Evolutionary conservation across 35 echinoderm and acorn worm species (phyloP).

Genomic region (Heliocidaris tuberculata): DNA sequence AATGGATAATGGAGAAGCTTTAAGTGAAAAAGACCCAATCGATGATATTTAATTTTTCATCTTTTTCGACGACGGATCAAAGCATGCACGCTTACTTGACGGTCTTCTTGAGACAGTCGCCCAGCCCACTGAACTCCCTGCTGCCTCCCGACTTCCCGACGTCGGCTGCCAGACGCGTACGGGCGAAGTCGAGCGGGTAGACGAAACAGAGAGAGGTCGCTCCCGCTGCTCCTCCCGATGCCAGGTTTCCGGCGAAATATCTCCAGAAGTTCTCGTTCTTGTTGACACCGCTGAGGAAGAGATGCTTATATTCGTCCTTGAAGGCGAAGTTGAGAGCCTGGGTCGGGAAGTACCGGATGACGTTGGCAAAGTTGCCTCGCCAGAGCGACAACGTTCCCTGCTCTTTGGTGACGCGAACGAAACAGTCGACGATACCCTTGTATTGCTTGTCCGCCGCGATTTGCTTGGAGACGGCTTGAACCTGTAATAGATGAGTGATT

Average conservation of each 20-base stretch:
- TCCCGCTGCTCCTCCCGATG: constrained; percentile 76
- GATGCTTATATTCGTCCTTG: constrained; percentile 87
- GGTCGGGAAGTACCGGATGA: constrained; percentile 85
- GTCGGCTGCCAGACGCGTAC: constrained; percentile 68
- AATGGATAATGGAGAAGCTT: too few relatives aligned
- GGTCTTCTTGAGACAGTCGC: constrained; percentile 64
- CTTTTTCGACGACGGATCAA: neutral
- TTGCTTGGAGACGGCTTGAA: constrained; percentile 77
- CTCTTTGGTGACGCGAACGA: constrained; percentile 68
- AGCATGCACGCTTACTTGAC: constrained; percentile 45
- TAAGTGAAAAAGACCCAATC: too few relatives aligned
- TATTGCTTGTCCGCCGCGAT: constrained; percentile 74
- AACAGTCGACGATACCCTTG: constrained; percentile 86
- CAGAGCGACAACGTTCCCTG: constrained; percentile 67
- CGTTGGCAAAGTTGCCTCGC: constrained; percentile 75
- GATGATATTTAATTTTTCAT: neutral
- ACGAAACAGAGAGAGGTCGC: constrained; percentile 76
- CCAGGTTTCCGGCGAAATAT: constrained; percentile 75
- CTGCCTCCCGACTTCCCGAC: constrained; percentile 57
- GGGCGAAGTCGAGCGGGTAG: constrained; percentile 78
- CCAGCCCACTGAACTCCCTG: constrained; percentile 67
- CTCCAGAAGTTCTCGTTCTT: constrained; percentile 67
- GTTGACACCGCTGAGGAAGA: constrained; percentile 69
- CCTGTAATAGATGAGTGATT: constrained; percentile 36
- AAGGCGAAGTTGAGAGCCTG: constrained; percentile 84